Conservation (phyloP, 2,888 invertebrate genomes). For the Hydrotaea diabolus region DNA sequence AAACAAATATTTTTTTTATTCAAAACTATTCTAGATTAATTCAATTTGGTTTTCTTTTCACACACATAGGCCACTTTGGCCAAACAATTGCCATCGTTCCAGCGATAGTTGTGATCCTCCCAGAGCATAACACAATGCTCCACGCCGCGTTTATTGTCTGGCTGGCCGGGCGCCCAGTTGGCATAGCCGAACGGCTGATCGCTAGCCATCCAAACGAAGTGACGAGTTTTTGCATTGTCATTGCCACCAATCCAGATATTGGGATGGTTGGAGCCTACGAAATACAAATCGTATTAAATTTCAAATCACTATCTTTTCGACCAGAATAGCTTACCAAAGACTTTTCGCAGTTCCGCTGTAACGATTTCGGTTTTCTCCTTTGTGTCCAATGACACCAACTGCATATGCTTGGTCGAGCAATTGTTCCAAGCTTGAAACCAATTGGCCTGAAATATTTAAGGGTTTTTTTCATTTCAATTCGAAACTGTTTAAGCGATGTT, state of each 20-base stretch:
- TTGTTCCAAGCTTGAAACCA: background rate
- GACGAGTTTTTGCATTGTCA: background rate
- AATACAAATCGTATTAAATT: background rate
- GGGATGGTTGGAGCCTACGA: slow-evolving; percentile 9
- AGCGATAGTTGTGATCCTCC: slow-evolving; percentile 3
- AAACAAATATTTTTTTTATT: background rate
- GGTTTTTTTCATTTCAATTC: too few relatives aligned
- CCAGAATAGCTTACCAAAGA: background rate
- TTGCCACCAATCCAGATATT: slow-evolving; percentile 33
- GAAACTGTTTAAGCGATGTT: too few relatives aligned
- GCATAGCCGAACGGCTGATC: slow-evolving; percentile 33
- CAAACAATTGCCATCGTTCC: slow-evolving; percentile 43
- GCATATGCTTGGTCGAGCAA: background rate
- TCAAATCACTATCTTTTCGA: background rate
- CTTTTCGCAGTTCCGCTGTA: background rate
- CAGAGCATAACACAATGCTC: slow-evolving; percentile 44
- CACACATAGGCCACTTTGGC: slow-evolving; percentile 50
- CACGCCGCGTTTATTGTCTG: slow-evolving; percentile 25
- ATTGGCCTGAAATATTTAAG: background rate
- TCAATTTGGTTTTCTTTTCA: slow-evolving; percentile 43
- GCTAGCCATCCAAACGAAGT: slow-evolving; percentile 39
- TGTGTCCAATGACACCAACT: slow-evolving; percentile 11
- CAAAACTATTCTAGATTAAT: background rate
- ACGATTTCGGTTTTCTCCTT: background rate
- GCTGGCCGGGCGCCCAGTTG: slow-evolving; percentile 35